Conservation (phyloP, 1,140 invertebrate species). For the Orius laevigatus region DNA sequence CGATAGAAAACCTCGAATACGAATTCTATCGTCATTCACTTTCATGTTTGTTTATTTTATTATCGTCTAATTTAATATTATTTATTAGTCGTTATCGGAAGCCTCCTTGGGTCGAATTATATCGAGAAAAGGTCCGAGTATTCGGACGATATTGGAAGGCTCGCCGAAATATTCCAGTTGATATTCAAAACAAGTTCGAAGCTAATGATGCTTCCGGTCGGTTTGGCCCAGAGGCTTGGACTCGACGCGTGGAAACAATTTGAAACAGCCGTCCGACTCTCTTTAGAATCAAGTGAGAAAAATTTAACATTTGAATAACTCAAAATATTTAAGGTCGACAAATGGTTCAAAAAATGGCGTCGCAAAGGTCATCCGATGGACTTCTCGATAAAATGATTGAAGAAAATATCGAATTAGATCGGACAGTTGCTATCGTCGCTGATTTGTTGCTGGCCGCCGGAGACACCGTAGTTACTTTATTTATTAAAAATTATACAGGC, state of each 20-base stretch:
- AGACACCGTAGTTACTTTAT: constrained; percentile 53
- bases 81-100: constrained; percentile 59
- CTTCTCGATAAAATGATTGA: constrained; percentile 40
- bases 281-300: constrained; percentile 36
- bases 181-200: constrained; percentile 56
- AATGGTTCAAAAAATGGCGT: constrained; percentile 29
- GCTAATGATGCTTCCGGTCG: constrained; percentile 47
- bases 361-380: constrained; percentile 30
- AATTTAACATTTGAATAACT: constrained; percentile 81
- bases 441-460: constrained; percentile 79
- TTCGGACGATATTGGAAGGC: constrained; percentile 29
- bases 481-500: too few relatives aligned
- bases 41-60: constrained; percentile 32
- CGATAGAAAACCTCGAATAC: constrained; percentile 17
- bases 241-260: constrained; percentile 59
- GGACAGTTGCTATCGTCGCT: constrained; percentile 50
- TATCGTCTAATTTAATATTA: constrained; percentile 57
- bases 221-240: constrained; percentile 40
- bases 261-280: constrained; percentile 41
- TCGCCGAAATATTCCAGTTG: constrained; percentile 46
- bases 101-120: constrained; percentile 44
- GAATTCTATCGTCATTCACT: constrained; percentile 19
- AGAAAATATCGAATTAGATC: constrained; percentile 37
- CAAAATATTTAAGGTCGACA: constrained; percentile 37
- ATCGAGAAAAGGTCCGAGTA: constrained; percentile 24